A percentile compares a stretch with the other conserved stretches of the same genome.
Evolutionary conservation across 2,797 vertebrate genomes (phyloP).

Genomic region (Adrianichthys oophorus): DNA sequence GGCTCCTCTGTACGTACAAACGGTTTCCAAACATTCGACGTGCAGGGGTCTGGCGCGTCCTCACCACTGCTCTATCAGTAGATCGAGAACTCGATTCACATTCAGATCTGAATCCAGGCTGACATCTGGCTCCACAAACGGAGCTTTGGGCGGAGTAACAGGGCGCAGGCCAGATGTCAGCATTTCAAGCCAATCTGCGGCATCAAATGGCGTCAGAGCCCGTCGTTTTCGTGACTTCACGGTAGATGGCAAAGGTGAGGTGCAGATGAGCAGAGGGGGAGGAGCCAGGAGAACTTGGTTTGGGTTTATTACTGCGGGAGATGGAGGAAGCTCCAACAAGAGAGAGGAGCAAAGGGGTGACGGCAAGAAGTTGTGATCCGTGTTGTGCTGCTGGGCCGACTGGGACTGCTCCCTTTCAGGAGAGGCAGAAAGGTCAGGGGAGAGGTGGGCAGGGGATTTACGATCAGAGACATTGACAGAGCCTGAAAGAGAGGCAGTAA

Average conservation of each 20-base stretch:
- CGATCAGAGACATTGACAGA: conserved; percentile 51
- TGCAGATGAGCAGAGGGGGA: conserved; percentile 76
- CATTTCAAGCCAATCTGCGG: conserved; percentile 87
- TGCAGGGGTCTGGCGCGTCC: conserved; percentile 12
- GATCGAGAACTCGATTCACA: conserved; percentile 81
- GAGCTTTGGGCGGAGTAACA: conserved; percentile 76
- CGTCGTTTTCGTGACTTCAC: conserved; percentile 74
- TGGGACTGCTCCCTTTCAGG: conserved; percentile 55
- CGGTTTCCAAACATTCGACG: conserved; percentile 11
- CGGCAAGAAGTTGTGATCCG: conserved; percentile 76
- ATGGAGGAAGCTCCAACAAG: conserved; percentile 79
- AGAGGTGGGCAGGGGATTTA: conserved; percentile 52
- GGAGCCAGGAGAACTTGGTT: conserved; percentile 70
- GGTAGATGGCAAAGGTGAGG: conserved; percentile 71
- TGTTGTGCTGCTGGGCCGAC: conserved; percentile 51
- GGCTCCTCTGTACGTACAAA: conserved; percentile 39
- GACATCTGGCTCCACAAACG: conserved; percentile 86
- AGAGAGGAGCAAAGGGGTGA: conserved; percentile 83
- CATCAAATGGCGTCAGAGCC: conserved; percentile 75
- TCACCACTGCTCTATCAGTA: conserved; percentile 84
- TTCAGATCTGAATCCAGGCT: conserved; percentile 85
- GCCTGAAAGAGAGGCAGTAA: conserved; percentile 52
- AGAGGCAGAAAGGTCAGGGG: conserved; percentile 34
- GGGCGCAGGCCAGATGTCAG: conserved; percentile 81
- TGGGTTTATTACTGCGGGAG: conserved; percentile 70